Evolutionary conservation across 2,888 invertebrate species (phyloP), one percentile per base, ranked within the genome.

Genomic region (Nephrotoma flavescens): DNA sequence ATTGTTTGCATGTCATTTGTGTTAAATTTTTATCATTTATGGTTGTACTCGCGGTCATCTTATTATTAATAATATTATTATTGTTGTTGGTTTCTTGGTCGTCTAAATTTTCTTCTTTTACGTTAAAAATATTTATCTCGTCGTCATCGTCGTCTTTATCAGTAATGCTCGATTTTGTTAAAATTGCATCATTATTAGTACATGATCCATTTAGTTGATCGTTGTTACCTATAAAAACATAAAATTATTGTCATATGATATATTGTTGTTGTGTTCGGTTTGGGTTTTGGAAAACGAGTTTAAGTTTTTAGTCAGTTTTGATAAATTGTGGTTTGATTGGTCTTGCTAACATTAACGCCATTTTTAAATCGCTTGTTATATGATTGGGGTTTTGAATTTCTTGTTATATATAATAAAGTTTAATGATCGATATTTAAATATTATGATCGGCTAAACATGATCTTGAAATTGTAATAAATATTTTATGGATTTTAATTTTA

Each of bases 1-100:
- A 85, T 19, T 85, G 85, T 44, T 85, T 44, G 19, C 85, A 85
- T 42, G 42, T 85, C 31, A 85, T 42, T 85, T 85, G 85, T 84
- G 84, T 84, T 84, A 84, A 42, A 42, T 42, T 84, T 15, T 41
- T 84, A 84, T 84, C 84, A 84, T 41, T 83, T 12, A 83, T 15
- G 7, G 71, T 71, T 84, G 84, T 84, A 42, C 84, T 84, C 9
- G 84, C 84, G 41, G 84, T 84, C 84, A 84, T 84, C 42, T 84
- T 84, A 42, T 84, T 84, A 84, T 84, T 84, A 84, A 31, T 31
- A 71, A 71, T 71, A 71, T 9, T 71, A 71, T 57, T 57, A 15
- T 71, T 71, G 31, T 71, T 71, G 31, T 71, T 71, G 71, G 71
- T 6, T 31, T 71, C 71, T 71, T 71, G 31, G 31, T 71, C 71